These are phyloP conservation scores for Temnothorax curvispinosus DNA, from an alignment of 1,140 invertebrate species.

Conservation along the genomic window DNA sequence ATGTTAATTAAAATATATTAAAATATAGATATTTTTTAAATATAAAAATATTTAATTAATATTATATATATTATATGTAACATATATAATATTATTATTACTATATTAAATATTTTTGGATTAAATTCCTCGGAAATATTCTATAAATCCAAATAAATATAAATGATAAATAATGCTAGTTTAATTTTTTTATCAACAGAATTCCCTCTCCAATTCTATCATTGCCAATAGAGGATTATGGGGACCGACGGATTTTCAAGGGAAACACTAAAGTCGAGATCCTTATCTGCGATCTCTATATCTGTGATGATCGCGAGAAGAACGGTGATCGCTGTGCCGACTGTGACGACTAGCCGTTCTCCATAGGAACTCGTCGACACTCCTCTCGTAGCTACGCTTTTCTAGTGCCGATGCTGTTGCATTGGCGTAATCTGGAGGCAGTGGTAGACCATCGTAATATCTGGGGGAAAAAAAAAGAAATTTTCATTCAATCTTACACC, in stretches of 20 bases:
- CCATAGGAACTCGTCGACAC: slow-evolving; percentile 96
- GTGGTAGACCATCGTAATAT: slow-evolving; percentile 92
- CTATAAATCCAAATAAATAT: not conserved
- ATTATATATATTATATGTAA: no score
- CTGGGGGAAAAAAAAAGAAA: slow-evolving; percentile 78
- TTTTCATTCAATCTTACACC: not conserved
- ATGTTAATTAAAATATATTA: not conserved
- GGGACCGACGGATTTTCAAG: slow-evolving; percentile 17
- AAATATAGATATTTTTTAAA: no score
- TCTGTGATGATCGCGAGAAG: slow-evolving; percentile 83
- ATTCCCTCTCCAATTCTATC: not conserved
- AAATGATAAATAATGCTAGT: not conserved
- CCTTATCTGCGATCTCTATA: slow-evolving; percentile 83
- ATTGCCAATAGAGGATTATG: not conserved
- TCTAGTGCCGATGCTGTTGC: slow-evolving; percentile 87
- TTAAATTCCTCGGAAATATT: not conserved
- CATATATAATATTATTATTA: not conserved
- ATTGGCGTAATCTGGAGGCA: slow-evolving; percentile 87
- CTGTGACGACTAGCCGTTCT: slow-evolving; percentile 87
- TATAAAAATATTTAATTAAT: no score
- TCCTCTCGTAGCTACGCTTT: slow-evolving; percentile 94
- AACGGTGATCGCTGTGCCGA: slow-evolving; percentile 81
- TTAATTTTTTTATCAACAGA: not conserved
- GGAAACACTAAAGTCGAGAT: not conserved
- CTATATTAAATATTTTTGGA: no score